These are phyloP conservation scores for Hydrozoanthus tunicans DNA, from an alignment of 64 coral and sea anemone species.

Conservation along the genomic window DNA sequence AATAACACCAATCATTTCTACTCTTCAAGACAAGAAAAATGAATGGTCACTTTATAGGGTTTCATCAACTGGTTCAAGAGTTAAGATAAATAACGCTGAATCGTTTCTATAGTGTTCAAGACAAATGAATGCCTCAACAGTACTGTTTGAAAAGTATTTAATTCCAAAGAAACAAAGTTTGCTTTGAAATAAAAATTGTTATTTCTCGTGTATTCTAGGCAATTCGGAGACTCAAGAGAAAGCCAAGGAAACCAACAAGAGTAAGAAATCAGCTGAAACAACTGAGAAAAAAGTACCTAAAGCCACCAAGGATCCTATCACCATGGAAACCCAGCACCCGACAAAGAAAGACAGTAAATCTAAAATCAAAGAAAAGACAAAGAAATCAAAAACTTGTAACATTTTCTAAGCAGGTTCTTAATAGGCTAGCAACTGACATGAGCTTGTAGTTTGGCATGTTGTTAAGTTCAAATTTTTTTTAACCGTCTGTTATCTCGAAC, in stretches of 20 bases:
- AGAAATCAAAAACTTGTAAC: conserved; percentile 43
- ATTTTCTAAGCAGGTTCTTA: conserved; percentile 2
- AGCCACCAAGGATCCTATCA: not conserved
- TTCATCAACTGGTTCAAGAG: too few species aligned
- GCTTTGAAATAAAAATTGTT: not conserved
- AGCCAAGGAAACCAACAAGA: not conserved
- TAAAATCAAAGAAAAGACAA: conserved; percentile 24
- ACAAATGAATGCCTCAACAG: too few species aligned
- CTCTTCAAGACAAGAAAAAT: too few species aligned
- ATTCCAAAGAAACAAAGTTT: too few species aligned
- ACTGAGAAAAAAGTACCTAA: not conserved
- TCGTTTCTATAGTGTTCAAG: too few species aligned
- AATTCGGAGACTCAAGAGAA: not conserved
- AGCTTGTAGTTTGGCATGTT: not conserved
- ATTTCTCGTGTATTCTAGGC: not conserved
- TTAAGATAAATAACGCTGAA: too few species aligned
- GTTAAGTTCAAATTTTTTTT: conserved; percentile 5
- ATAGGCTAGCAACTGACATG: not conserved
- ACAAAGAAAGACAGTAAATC: conserved; percentile 14
- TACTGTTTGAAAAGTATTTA: too few species aligned
- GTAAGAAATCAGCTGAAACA: not conserved
- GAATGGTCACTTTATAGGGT: too few species aligned
- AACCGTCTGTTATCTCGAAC: not conserved
- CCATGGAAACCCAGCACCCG: not conserved
- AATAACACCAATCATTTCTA: too few species aligned